Evolutionary conservation across 2,888 invertebrate genomes (phyloP), one percentile per base, ranked within the genome.

Genomic region (Melinaea menophilus): DNA sequence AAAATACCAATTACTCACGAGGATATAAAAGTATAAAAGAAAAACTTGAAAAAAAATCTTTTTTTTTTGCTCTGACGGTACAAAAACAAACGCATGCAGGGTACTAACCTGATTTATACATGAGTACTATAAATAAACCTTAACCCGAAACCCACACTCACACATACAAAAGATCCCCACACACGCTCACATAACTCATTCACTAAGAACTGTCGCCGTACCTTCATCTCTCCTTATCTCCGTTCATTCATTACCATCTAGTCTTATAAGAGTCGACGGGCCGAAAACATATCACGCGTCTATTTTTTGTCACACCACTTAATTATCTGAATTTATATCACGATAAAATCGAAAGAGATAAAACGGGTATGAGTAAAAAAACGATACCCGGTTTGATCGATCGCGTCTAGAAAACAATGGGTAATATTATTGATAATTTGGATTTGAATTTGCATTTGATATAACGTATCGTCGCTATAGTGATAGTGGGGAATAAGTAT

Each of bases 221-320:
- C 83, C 81, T 84, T 82, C 85, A 78, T 84, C 86, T 84, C 77
- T 74, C 71, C 82, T 90, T 90, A 90, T 90, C 90, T 87, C 75
- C 64, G 81, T 90, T 90, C 90, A 90, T 90, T 90, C 90, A 90
- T 90, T 90, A 88, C 87, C 84, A 90, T 89, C 90, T 89, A 88
- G 87, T 82, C 84, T 84, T 87, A 88, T 88, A 84, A 81, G 80
- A 90, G 82, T 85, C 89, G 88, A 89, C 88, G 88, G 85, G 74
- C 83, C 88, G 85, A 86, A 84, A 86, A 88, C 86, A 84, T 79
- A 89, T 88, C 84, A 85, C 85, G 84, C 88, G 87, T 88, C 84
- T 79, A 88, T 85, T 90, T 90, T 90, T 89, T 90, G 89, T 90
- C 88, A 85, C 87, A 85, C 83, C 85, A 84, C 88, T 90, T 89